Conservation (phyloP, 2,888 invertebrate genomes). For the Athrips mouffetella region DNA sequence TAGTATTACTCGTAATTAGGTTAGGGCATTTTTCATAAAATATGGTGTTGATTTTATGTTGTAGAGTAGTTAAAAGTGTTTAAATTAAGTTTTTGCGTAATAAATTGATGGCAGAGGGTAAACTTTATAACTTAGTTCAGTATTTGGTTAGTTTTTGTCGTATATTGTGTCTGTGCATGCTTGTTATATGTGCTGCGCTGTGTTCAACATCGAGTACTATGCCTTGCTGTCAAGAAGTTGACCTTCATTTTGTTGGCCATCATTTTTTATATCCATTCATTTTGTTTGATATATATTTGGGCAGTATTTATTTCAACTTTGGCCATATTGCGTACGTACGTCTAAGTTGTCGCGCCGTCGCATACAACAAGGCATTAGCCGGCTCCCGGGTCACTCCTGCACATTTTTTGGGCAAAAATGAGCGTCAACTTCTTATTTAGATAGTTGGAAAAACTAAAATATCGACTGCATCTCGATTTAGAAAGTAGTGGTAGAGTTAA, state of each 20-base stretch:
- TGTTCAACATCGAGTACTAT: slow-evolving; percentile 70
- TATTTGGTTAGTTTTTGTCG: slow-evolving; percentile 37
- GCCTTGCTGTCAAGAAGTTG: slow-evolving; percentile 93
- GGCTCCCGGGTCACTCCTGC: slow-evolving; percentile 76
- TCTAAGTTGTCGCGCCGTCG: slow-evolving; percentile 64
- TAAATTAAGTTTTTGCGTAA: not conserved
- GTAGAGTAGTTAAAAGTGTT: no score
- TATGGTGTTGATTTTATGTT: not conserved
- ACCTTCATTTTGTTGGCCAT: slow-evolving; percentile 96
- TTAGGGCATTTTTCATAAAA: not conserved
- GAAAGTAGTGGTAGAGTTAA: slow-evolving; percentile 74
- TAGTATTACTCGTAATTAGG: no score
- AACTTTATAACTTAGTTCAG: slow-evolving; percentile 24
- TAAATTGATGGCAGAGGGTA: slow-evolving; percentile 15
- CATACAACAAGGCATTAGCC: slow-evolving; percentile 69
- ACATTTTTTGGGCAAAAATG: slow-evolving; percentile 86
- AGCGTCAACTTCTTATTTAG: slow-evolving; percentile 90
- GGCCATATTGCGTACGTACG: slow-evolving; percentile 67
- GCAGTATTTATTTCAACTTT: slow-evolving; percentile 66
- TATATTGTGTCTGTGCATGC: slow-evolving; percentile 65
- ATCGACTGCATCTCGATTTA: slow-evolving; percentile 74
- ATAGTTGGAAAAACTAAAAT: slow-evolving; percentile 60
- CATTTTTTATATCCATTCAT: slow-evolving; percentile 83
- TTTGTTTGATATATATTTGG: slow-evolving; percentile 74
- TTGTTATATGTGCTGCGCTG: slow-evolving; percentile 73